Conservation (phyloP, 2,797 vertebrate genomes). For the Prionace glauca region DNA sequence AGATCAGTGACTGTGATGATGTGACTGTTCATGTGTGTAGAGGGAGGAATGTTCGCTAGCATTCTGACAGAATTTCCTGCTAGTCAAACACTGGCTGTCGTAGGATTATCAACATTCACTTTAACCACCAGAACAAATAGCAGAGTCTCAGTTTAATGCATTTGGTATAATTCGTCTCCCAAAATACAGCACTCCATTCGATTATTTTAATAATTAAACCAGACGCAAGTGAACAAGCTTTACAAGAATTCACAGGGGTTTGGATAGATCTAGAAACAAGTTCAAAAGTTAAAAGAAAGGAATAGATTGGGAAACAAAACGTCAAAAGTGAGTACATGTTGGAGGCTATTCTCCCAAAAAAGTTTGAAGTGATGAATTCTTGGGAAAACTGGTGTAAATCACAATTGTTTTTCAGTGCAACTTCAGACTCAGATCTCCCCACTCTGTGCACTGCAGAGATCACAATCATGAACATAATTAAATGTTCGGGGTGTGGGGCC, state of each 20-base stretch:
- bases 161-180: background rate
- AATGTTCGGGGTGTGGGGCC: too few relatives aligned
- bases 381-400: too few relatives aligned
- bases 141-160: too few relatives aligned
- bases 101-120: background rate
- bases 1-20: background rate
- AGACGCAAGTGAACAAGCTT: background rate
- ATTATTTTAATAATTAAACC: background rate
- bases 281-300: background rate
- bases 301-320: background rate
- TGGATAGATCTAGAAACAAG: background rate
- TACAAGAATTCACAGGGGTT: background rate
- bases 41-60: background rate
- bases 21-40: background rate
- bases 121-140: background rate
- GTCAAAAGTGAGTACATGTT: background rate
- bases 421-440: too few relatives aligned
- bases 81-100: background rate
- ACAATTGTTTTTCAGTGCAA: too few relatives aligned
- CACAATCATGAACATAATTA: too few relatives aligned
- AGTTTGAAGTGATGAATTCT: too few relatives aligned
- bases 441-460: too few relatives aligned
- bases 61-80: background rate
- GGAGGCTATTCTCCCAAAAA: too few relatives aligned
- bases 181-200: too few relatives aligned